phyloP scores from a whole-genome alignment of 2,797 vertebrate genomes.

The Euthynnus affinis region DNA sequence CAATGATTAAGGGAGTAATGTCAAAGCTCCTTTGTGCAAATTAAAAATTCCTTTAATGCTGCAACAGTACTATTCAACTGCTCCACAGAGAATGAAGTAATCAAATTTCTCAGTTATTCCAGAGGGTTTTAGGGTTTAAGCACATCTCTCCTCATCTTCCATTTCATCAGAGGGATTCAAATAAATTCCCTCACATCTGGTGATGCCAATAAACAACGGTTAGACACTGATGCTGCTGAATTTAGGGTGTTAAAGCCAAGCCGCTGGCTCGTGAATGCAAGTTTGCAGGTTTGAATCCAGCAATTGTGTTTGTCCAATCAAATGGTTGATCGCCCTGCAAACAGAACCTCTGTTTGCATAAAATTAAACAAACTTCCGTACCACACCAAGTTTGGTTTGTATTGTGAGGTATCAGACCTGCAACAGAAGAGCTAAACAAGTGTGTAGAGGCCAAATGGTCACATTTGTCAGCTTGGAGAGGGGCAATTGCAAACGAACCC shows the following conservation, averaged over 20 bases:
- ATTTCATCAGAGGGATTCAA: conserved; percentile 37
- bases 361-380: conserved; percentile 13
- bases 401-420: neutral
- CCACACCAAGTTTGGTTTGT: neutral
- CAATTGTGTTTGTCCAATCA: conserved; percentile 15
- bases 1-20: conserved; percentile 40
- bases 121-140: conserved; percentile 38
- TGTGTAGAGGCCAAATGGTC: neutral
- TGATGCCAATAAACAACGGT: neutral
- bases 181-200: conserved; percentile 32
- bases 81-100: conserved; percentile 26
- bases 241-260: neutral
- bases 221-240: neutral
- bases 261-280: neutral
- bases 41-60: conserved; percentile 61
- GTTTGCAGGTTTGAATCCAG: conserved; percentile 21
- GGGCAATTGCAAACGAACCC: neutral
- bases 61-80: conserved; percentile 48
- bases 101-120: conserved; percentile 32
- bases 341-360: conserved; percentile 30
- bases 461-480: neutral
- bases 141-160: neutral
- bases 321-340: conserved; percentile 8
- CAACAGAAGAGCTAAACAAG: neutral
- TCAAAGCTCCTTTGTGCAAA: conserved; percentile 47